Evolutionary conservation across 2,797 vertebrate genomes (phyloP).

Genomic region (Urophycis tenuis): DNA sequence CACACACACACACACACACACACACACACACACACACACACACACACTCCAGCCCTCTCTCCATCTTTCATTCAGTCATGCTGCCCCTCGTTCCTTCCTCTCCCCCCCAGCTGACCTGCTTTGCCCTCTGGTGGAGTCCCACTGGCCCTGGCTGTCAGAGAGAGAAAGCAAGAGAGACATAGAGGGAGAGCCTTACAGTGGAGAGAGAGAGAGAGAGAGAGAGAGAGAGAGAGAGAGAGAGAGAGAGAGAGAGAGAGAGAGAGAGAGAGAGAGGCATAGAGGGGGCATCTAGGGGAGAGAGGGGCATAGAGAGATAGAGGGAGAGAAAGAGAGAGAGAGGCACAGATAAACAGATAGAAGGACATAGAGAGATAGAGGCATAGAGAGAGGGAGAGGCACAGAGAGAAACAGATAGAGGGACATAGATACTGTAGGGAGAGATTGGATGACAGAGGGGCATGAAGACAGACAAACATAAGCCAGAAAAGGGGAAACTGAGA

Average conservation of each 20-base stretch:
- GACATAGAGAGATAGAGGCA: too few species aligned
- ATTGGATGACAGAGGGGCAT: slow-evolving; percentile 19
- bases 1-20: slow-evolving; percentile 13
- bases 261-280: background rate
- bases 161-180: slow-evolving; percentile 5
- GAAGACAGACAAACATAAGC: background rate
- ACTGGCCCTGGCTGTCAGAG: slow-evolving; percentile 25
- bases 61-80: background rate
- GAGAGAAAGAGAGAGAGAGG: background rate
- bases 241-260: background rate
- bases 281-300: background rate
- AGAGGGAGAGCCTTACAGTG: background rate
- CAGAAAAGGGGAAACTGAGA: slow-evolving; percentile 14
- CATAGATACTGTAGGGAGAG: slow-evolving; percentile 17
- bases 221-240: background rate
- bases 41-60: slow-evolving; percentile 5
- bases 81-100: slow-evolving; percentile 2
- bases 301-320: background rate
- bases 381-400: too few species aligned
- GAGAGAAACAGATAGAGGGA: background rate
- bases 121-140: slow-evolving; percentile 44
- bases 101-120: slow-evolving; percentile 39
- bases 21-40: slow-evolving; percentile 5
- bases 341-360: background rate
- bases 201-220: background rate